Evolutionary conservation across 2,888 invertebrate genomes (phyloP), one percentile per base, ranked within the genome.

Genomic region (Drosophila greeni): DNA sequence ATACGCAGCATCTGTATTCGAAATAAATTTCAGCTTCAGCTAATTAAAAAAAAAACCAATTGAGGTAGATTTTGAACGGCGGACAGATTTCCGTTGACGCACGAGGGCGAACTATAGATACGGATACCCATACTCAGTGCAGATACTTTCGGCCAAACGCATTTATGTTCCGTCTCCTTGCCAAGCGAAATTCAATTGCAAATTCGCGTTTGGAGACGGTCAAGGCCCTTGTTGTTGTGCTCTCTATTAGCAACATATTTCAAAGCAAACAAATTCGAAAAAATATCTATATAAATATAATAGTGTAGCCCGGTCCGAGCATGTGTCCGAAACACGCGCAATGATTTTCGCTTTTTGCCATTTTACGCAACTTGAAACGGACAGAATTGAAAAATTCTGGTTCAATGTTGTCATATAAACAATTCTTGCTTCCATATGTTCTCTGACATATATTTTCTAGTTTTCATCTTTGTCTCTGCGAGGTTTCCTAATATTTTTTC

Each of bases 51-150:
- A 51, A 75, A 49, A 59, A 37, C 65, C 69, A 71, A 84, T 82
- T 84, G 76, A 64, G 53, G 58, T 42, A 73, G 65, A 66, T 66
- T 66, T 61, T 51, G 58, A 57, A 57, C 40, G 37, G 39, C 49
- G 51, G 57, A 58, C 72, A 73, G 73, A 73, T 78, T 84, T 85
- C 84, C 85, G 76, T 73, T 85, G 86, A 85, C 85, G 86, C 86
- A 86, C 82, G 75, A 57, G 59, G 37, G 20, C 39, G 11, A 71
- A 29, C 55, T 62, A 43, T 18, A 49, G 24, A 43, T 39, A 36
- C 31, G n/a, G 20, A 39, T 31, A 40, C 48, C 42, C 33, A 8
- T n/a, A 42, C n/a, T 42, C 14, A 53, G 9, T 42, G 61, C 51
- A 61, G 23, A 64, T 57, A 55, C 53, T 61, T 62, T 55, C 43